A percentile compares a stretch with the other conserved stretches of the same genome.
Evolutionary conservation across 2,113 vertebrate species (phyloP).

Genomic region (Notarius lentiginosus): DNA sequence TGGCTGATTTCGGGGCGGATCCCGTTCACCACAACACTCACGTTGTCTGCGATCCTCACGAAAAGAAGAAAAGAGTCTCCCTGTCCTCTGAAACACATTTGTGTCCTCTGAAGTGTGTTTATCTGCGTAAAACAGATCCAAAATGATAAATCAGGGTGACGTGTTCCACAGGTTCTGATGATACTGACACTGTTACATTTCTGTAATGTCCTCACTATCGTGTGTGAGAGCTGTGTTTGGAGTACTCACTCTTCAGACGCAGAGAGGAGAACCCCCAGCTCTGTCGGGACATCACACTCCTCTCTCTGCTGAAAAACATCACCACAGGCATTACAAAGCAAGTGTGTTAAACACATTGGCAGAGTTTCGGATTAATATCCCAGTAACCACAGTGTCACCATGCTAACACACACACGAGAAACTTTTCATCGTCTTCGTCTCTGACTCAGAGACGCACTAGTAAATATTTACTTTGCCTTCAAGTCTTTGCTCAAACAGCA

Average conservation of each 20-base stretch:
- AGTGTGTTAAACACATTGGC: background rate
- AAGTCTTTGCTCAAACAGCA: background rate
- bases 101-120: slow-evolving; percentile 4
- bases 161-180: background rate
- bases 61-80: slow-evolving; percentile 41
- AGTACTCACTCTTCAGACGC: slow-evolving; percentile 65
- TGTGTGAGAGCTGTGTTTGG: background rate
- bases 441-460: background rate
- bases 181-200: background rate
- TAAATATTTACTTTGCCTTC: slow-evolving; percentile 14
- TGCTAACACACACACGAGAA: background rate
- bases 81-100: slow-evolving; percentile 33
- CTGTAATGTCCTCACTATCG: background rate
- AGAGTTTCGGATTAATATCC: background rate
- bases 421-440: background rate
- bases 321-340: slow-evolving; percentile 20
- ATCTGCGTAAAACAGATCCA: background rate
- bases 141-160: background rate
- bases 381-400: background rate
- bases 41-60: slow-evolving; percentile 24
- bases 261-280: slow-evolving; percentile 67
- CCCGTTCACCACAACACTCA: slow-evolving; percentile 9
- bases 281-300: slow-evolving; percentile 40
- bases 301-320: slow-evolving; percentile 20
- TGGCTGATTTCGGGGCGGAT: background rate